These are phyloP conservation scores for Lontra canadensis DNA, from an alignment of 2,113 vertebrate species.

Conservation along the genomic window DNA sequence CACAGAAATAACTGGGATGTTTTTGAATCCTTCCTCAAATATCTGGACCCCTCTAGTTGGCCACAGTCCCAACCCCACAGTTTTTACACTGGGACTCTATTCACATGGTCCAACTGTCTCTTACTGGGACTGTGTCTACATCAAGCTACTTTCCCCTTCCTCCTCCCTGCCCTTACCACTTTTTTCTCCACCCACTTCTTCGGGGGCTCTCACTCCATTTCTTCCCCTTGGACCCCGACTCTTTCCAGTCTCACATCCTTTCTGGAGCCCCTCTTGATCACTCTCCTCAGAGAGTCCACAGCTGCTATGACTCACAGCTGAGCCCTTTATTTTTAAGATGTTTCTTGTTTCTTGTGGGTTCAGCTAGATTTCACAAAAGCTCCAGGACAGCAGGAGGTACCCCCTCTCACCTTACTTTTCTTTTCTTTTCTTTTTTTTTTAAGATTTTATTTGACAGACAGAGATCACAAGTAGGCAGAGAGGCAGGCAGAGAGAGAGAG, in stretches of 20 bases:
- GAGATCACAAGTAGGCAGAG: too few relatives aligned
- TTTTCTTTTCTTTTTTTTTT: neutral
- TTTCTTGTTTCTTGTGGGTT: neutral
- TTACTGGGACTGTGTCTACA: neutral
- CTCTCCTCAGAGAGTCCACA: neutral
- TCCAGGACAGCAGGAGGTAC: neutral
- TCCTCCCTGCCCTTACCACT: too few relatives aligned
- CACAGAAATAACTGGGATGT: neutral
- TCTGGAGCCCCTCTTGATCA: neutral
- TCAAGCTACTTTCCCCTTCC: neutral
- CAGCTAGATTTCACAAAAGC: neutral
- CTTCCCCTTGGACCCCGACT: neutral
- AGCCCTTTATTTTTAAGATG: neutral
- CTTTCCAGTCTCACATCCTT: slow-evolving; percentile 20
- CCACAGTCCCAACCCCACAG: neutral
- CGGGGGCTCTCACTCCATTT: neutral
- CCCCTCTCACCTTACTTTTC: neutral
- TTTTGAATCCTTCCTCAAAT: neutral
- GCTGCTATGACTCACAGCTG: neutral
- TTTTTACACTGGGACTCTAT: neutral
- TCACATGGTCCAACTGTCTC: neutral
- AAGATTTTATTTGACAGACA: too few relatives aligned
- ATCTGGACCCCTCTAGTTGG: neutral
- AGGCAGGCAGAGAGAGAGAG: too few relatives aligned
- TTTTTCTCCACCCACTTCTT: neutral